phyloP scores from a whole-genome alignment of 2,797 vertebrate genomes.

The Tragelaphus oryx region DNA sequence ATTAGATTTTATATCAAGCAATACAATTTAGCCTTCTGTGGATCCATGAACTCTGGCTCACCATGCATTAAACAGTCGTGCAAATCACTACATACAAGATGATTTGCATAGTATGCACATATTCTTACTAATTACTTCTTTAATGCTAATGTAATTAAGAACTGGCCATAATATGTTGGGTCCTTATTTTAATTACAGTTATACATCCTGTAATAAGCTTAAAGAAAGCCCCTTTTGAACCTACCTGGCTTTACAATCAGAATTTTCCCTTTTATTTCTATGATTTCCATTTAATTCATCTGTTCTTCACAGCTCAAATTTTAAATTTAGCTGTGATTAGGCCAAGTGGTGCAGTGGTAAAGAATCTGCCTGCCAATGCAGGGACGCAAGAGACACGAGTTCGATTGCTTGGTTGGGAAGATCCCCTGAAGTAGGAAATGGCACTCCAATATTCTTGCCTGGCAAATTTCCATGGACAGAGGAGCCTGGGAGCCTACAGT shows the following conservation, averaged over 20 bases:
- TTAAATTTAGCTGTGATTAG: not conserved
- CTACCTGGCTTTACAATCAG: not conserved
- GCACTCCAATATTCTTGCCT: not conserved
- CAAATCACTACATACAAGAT: constrained; percentile 33
- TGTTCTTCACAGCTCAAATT: not conserved
- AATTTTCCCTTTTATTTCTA: constrained; percentile 17
- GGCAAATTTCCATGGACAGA: not conserved
- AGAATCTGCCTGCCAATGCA: not conserved
- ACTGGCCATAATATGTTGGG: not conserved
- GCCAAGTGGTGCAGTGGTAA: not conserved
- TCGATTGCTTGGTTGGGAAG: not conserved
- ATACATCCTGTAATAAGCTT: constrained; percentile 7
- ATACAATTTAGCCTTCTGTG: constrained; percentile 35
- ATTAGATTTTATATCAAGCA: constrained; percentile 63
- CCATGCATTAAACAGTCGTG: constrained; percentile 41
- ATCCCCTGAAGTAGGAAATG: not conserved
- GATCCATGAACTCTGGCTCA: constrained; percentile 30
- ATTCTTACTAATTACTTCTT: constrained; percentile 54
- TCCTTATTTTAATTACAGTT: constrained; percentile 38
- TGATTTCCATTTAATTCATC: constrained; percentile 35
- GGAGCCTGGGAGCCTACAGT: not conserved
- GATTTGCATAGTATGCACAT: not conserved
- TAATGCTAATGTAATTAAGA: constrained; percentile 50
- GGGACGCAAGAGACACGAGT: not conserved
- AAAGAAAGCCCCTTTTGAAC: constrained; percentile 20